Conservation (phyloP, 1,140 invertebrate genomes). For the Forficula auricularia region DNA sequence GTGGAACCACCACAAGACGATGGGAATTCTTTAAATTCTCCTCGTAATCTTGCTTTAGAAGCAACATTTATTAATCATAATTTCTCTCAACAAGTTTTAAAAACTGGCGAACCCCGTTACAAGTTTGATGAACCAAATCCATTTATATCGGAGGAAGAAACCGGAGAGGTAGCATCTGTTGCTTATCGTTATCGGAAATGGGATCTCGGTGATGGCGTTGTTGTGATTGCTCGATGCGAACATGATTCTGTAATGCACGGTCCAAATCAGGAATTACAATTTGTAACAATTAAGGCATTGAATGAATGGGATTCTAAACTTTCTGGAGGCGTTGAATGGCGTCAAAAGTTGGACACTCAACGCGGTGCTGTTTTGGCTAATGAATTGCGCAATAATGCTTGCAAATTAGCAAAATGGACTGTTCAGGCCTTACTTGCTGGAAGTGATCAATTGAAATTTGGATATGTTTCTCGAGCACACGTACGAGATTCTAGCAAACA, state of each 20-base stretch:
- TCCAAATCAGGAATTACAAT: conserved; percentile 81
- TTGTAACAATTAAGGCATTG: conserved; percentile 79
- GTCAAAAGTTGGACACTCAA: conserved; percentile 92
- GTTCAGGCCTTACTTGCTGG: conserved; percentile 90
- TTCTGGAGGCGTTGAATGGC: conserved; percentile 94
- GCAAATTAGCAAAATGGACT: conserved; percentile 98
- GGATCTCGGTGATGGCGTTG: conserved; percentile 85
- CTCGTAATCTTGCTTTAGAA: conserved; percentile 87
- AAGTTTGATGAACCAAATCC: conserved; percentile 87
- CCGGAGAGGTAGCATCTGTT: conserved; percentile 77
- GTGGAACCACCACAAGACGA: conserved; percentile 94
- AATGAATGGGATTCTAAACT: conserved; percentile 55
- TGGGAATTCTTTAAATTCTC: conserved; percentile 84
- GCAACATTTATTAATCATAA: conserved; percentile 99
- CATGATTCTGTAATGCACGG: conserved; percentile 88
- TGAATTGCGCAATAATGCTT: conserved; percentile 95
- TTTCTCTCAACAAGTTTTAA: conserved; percentile 90
- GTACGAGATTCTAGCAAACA: conserved; percentile 89
- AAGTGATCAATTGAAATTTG: conserved; percentile 95
- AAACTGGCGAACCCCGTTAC: conserved; percentile 59
- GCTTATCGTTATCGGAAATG: conserved; percentile 94
- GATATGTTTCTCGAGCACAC: conserved; percentile 89
- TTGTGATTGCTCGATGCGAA: conserved; percentile 84
- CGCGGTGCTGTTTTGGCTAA: conserved; percentile 94
- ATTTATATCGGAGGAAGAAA: conserved; percentile 81